phyloP scores from a whole-genome alignment of 2,888 invertebrate species.

The Eulithis testata region DNA sequence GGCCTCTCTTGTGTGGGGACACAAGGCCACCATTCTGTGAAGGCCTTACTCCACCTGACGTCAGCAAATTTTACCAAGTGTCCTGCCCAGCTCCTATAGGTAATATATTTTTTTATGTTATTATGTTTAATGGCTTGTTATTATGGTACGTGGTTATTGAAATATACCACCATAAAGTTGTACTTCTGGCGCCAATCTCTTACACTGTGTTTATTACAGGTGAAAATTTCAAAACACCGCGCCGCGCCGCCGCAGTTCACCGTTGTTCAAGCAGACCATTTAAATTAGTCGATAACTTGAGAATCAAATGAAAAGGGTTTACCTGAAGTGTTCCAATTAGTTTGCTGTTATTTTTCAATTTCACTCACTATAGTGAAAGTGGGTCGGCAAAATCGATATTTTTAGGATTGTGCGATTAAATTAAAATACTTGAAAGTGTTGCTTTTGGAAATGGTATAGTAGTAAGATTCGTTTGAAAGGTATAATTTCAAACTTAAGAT shows the following conservation, averaged over 20 bases:
- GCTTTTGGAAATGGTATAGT: slow-evolving; percentile 18
- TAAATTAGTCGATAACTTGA: slow-evolving; percentile 82
- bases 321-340: slow-evolving; percentile 81
- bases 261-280: slow-evolving; percentile 73
- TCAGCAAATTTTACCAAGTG: too few species aligned
- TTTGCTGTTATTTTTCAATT: slow-evolving; percentile 83
- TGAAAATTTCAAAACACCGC: slow-evolving; percentile 63
- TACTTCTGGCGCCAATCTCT: neutral
- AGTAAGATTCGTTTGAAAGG: neutral
- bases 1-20: too few species aligned
- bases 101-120: too few species aligned
- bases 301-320: slow-evolving; percentile 79
- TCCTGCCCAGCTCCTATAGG: too few species aligned
- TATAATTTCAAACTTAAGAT: too few species aligned
- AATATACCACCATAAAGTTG: neutral
- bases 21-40: too few species aligned
- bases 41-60: too few species aligned
- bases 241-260: slow-evolving; percentile 67
- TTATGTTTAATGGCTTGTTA: too few species aligned
- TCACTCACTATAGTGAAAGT: slow-evolving; percentile 60
- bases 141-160: too few species aligned
- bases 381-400: slow-evolving; percentile 66
- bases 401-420: slow-evolving; percentile 9
- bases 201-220: slow-evolving; percentile 47
- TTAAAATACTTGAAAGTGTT: slow-evolving; percentile 24